A percentile compares a stretch with the other conserved stretches of the same genome.
Conservation (phyloP, 1,140 invertebrate genomes). For the Triops cancriformis region DNA sequence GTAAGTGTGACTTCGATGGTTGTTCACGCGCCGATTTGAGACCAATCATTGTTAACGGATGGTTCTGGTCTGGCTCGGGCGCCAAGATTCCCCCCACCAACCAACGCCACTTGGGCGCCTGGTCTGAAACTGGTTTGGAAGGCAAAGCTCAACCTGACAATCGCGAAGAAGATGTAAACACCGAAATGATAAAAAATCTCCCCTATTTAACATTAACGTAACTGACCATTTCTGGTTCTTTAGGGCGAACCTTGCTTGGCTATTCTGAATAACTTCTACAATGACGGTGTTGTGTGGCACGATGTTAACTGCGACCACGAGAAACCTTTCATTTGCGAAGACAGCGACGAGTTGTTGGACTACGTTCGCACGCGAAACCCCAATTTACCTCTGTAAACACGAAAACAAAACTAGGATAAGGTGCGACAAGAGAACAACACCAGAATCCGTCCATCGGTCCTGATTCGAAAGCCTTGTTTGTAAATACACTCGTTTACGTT, state of each 20-base stretch:
- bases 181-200: background rate
- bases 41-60: constrained; percentile 78
- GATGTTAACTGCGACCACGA: constrained; percentile 83
- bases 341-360: constrained; percentile 82
- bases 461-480: background rate
- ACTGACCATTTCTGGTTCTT: constrained; percentile 39
- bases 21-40: constrained; percentile 77
- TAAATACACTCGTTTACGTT: constrained; percentile 10
- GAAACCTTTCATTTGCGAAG: constrained; percentile 87
- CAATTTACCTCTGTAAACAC: constrained; percentile 62
- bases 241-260: constrained; percentile 82
- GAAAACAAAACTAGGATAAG: background rate
- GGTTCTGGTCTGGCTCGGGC: constrained; percentile 88
- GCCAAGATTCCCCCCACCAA: constrained; percentile 79
- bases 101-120: constrained; percentile 75
- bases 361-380: constrained; percentile 79
- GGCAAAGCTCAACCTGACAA: constrained; percentile 80
- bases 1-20: constrained; percentile 85
- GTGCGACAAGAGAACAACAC: background rate
- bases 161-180: constrained; percentile 56
- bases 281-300: constrained; percentile 85
- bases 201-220: background rate
- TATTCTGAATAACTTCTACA: constrained; percentile 86
- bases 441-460: background rate
- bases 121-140: constrained; percentile 76